Evolutionary conservation across 2,888 invertebrate genomes (phyloP), one percentile per base, ranked within the genome.

Genomic region (Branchipolynoe longqiensis): DNA sequence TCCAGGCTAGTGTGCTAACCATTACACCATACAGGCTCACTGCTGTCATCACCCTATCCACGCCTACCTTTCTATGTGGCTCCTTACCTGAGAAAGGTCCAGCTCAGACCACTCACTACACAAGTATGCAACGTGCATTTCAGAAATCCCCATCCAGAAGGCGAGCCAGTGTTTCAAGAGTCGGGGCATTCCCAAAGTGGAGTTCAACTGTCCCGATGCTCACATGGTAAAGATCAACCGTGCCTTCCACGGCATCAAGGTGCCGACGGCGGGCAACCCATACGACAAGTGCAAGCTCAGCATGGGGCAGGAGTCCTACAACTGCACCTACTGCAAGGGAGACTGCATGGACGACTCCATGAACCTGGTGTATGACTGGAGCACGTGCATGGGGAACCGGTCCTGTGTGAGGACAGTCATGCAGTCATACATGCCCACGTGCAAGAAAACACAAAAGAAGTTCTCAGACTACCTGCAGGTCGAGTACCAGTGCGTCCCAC

Each of bases 391-490:
- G 85, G 88, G 88, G 54, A 88, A 88, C 84, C 83, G 84, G 12
- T 86, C 87, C 22, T 88, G 88, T 74, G 41, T 62, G 18, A 69
- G 88, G 1, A 88, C 88, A 0, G 88, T 88, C 48, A 88, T 87
- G 88, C 88, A 88, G 87, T 86, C 86, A 0, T 87, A 87, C 82
- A 88, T 88, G 87, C 87, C 87, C 41, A 82, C 86, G 0, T 88
- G 88, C 56, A 62, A 59, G 0, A 87, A 87, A 25, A 33, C 82
- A 1, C 83, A 86, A 33, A 88, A 87, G 86, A 88, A 88, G 86
- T 87, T 87, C 87, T 87, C 86, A 25, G 88, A 88, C 83, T 88
- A 88, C 82, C 86, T 88, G 12, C 88, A 88, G 59, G 88, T 88
- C 40, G 88, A 88, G 59, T 88, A 88, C 85, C 86, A 88, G 74